Percentiles rank a stretch among this genome's conserved stretches.
These are phyloP conservation scores for Takifugu ocellatus DNA, from an alignment of 2,797 vertebrate species.

Conservation along the genomic window DNA sequence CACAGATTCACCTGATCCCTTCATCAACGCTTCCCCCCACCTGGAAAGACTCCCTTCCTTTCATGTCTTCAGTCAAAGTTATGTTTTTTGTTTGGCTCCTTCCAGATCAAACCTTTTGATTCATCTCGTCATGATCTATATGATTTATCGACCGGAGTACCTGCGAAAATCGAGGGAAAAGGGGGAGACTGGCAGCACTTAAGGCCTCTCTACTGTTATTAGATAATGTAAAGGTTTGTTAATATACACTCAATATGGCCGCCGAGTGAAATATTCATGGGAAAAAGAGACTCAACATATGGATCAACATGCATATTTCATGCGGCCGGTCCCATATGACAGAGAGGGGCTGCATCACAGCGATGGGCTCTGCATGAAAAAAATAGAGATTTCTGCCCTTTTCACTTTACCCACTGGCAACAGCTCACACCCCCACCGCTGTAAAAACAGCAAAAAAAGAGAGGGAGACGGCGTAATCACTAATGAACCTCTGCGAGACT, in stretches of 20 bases:
- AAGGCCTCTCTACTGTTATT: conserved; percentile 31
- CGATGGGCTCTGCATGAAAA: conserved; percentile 23
- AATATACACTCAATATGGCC: conserved; percentile 15
- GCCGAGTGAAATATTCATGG: conserved; percentile 69
- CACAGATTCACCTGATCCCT: conserved; percentile 55
- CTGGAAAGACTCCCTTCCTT: conserved; percentile 36
- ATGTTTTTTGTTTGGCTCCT: conserved; percentile 35
- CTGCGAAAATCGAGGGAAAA: conserved; percentile 30
- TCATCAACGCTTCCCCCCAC: conserved; percentile 54
- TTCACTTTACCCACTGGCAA: conserved; percentile 56
- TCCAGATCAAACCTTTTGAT: conserved; percentile 40
- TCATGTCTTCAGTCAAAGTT: conserved; percentile 51
- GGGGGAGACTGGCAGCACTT: conserved; percentile 26
- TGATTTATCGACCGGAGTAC: conserved; percentile 62
- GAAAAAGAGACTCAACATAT: conserved; percentile 53
- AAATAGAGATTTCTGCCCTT: conserved; percentile 43
- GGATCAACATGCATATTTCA: conserved; percentile 73
- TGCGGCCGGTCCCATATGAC: conserved; percentile 48
- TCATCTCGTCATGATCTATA: conserved; percentile 40
- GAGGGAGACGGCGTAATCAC: conserved; percentile 26
- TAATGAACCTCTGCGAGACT: conserved; percentile 59
- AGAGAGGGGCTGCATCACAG: conserved; percentile 22
- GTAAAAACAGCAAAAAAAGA: conserved; percentile 12
- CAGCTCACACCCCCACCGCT: conserved; percentile 32
- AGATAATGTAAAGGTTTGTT: conserved; percentile 24